Conservation (phyloP, 2,113 vertebrate genomes). For the Smithornis capensis region DNA sequence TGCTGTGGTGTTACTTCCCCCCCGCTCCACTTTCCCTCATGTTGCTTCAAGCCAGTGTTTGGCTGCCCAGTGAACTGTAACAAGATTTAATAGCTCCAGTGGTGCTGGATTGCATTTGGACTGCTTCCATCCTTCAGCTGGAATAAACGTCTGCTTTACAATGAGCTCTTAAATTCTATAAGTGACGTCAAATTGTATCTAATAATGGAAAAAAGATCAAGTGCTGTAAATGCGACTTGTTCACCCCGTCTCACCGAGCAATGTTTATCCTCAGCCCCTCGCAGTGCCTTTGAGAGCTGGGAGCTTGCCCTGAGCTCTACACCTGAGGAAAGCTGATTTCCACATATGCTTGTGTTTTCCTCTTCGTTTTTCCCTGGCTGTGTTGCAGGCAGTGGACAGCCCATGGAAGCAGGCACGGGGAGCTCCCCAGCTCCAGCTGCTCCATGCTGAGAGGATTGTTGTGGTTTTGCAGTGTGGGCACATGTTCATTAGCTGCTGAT, state of each 20-base stretch:
- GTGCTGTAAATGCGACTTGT: background rate
- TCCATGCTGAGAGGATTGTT: fast-evolving
- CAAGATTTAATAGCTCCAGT: constrained; percentile 57
- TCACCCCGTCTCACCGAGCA: background rate
- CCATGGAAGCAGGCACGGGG: background rate
- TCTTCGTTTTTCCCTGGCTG: background rate
- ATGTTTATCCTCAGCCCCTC: background rate
- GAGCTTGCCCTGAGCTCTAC: background rate
- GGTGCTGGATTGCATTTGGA: constrained; percentile 37
- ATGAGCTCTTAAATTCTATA: constrained; percentile 52
- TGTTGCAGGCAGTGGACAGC: background rate
- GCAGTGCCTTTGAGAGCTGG: background rate
- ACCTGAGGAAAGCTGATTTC: background rate
- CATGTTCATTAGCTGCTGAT: background rate
- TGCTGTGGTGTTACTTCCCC: background rate
- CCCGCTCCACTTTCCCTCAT: background rate
- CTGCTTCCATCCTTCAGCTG: constrained; percentile 51
- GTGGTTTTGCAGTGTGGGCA: background rate
- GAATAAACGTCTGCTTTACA: constrained; percentile 48
- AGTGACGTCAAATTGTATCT: constrained; percentile 70
- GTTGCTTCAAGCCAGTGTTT: background rate
- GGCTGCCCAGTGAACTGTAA: constrained; percentile 16
- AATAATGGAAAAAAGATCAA: constrained; percentile 68
- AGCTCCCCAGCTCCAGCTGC: background rate
- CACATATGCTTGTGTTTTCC: fast-evolving